Percentiles rank a stretch among this genome's conserved stretches.
These are phyloP conservation scores for Urocolius indicus DNA, from an alignment of 2,113 vertebrate species.

Conservation along the genomic window DNA sequence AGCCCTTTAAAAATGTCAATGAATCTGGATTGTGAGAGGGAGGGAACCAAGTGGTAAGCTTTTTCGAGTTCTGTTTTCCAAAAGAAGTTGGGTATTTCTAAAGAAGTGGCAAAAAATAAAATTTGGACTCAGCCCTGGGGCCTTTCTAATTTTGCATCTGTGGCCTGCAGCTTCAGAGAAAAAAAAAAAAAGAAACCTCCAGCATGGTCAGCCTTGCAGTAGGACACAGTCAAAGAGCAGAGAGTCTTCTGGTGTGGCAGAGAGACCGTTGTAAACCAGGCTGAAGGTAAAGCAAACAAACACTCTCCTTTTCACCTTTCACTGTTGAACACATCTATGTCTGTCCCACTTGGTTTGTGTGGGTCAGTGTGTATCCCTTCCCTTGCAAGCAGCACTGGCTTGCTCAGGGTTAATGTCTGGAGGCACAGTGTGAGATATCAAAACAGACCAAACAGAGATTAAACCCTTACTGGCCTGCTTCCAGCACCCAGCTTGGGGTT, in stretches of 20 bases:
- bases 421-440: neutral
- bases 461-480: neutral
- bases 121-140: neutral
- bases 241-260: neutral
- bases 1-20: neutral
- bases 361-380: neutral
- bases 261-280: neutral
- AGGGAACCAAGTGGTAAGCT: neutral
- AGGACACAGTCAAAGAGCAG: neutral
- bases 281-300: neutral
- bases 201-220: neutral
- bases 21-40: neutral
- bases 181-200: neutral
- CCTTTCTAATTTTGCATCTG: neutral
- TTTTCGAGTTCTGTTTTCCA: neutral
- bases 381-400: neutral
- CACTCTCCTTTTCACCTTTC: neutral
- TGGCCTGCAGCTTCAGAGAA: neutral
- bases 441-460: neutral
- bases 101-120: neutral
- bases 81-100: neutral
- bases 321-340: neutral
- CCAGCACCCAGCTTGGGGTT: neutral
- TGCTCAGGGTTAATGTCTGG: neutral
- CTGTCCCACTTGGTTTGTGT: neutral